These are phyloP conservation scores for Cavia aperea DNA, from an alignment of 2,113 vertebrate species.

Conservation along the genomic window DNA sequence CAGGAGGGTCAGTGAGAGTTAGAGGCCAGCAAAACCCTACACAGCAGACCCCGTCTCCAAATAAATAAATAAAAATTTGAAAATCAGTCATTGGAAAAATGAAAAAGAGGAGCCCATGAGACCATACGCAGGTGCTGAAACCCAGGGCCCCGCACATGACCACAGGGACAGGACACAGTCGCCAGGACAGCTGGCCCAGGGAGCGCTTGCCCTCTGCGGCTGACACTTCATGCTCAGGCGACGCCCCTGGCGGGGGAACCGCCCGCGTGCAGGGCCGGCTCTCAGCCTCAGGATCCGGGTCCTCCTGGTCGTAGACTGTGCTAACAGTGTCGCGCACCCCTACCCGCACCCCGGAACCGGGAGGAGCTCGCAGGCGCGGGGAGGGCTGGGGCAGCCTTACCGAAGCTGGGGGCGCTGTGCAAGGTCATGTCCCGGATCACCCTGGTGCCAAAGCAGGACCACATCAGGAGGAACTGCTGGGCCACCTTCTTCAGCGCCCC, in stretches of 20 bases:
- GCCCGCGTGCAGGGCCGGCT: not conserved
- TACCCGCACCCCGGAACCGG: not conserved
- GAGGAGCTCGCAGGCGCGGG: not conserved
- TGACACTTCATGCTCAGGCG: not conserved
- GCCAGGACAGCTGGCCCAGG: not conserved
- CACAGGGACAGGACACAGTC: not conserved
- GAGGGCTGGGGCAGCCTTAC: slow-evolving; percentile 77
- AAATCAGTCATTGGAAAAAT: not conserved
- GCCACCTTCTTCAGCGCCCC: slow-evolving; percentile 95
- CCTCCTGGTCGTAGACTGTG: not conserved
- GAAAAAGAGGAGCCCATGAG: not conserved
- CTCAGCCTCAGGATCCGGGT: not conserved
- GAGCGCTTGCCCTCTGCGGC: too few relatives aligned
- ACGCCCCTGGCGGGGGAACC: not conserved
- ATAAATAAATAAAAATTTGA: not conserved
- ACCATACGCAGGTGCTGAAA: not conserved
- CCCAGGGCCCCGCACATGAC: not conserved
- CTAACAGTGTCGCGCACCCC: accelerated
- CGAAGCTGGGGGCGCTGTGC: slow-evolving; percentile 98
- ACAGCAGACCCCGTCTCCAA: not conserved
- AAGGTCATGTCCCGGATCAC: slow-evolving; percentile 99
- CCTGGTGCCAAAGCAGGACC: slow-evolving; percentile 98
- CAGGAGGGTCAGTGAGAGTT: not conserved
- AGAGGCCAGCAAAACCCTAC: not conserved
- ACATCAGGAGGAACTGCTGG: slow-evolving; percentile 99